Evolutionary conservation across 2,113 vertebrate genomes (phyloP), one percentile per base, ranked within the genome.

Genomic region (Ondatra zibethicus): DNA sequence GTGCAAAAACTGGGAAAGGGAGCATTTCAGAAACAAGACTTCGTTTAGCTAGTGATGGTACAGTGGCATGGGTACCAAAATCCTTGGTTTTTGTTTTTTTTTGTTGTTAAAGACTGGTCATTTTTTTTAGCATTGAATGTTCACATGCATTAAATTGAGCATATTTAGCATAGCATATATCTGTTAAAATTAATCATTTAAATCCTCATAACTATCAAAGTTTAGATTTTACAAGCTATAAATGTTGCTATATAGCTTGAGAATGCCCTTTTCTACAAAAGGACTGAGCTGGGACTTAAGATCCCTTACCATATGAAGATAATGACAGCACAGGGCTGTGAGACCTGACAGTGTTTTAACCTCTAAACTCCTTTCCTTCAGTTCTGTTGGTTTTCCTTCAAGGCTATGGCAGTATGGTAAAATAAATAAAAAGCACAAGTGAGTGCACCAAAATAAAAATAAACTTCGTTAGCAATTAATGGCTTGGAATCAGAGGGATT

Each of bases 61-160:
- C 3, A 42, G 0, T 8, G 47, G 73, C 33, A 61, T 8, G 13
- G 81, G 1, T 81, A 88, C 82, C 66, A 95, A 82, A 93, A 94
- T 61, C 12, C 36, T 58, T 63, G 5, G 36, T 81, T 81, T 84
- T 73, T 63, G 7, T 11, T 66, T 66, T 52, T n/a, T 52, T 29
- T n/a, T 84, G n/a, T 63, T 85, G 65, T 27, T 85, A 88, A 55
- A 76, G 70, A 81, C 36, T 92, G 27, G 19, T 94, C 61, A 55
- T 88, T 82, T 94, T 94, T 96, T 88, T 78, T n/a, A 92, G 78
- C 47, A 84, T 7, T 86, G 29, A 63, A 88, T 88, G 76, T 90
- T 89, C 50, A 94, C 96, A 95, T 97, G 95, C 95, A 94, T 82
- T 96, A 88, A 97, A 92, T 66, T 21, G 70, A 84, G 42, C 84